These are phyloP conservation scores for Sprattus sprattus DNA, from an alignment of 2,113 vertebrate species.

Conservation along the genomic window DNA sequence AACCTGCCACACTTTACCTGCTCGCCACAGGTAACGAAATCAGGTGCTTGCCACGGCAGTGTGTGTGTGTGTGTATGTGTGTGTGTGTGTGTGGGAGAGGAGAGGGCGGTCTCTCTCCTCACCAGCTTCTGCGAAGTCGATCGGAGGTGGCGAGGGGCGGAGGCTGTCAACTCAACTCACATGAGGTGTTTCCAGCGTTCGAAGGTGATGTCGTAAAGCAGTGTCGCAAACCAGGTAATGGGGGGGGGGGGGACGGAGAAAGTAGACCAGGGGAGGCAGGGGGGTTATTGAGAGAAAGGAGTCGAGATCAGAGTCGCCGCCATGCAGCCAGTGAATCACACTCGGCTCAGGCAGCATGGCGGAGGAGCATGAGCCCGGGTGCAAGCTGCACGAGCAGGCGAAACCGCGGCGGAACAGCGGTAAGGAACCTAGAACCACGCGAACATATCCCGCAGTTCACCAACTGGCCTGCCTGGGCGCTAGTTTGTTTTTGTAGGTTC, in stretches of 20 bases:
- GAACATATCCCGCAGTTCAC: constrained; percentile 3
- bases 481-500: constrained; percentile 28
- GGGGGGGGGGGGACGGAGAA: constrained; percentile 62
- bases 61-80: too few species aligned
- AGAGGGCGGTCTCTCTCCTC: too few species aligned
- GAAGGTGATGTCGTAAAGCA: constrained; percentile 78
- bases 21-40: not conserved
- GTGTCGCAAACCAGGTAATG: constrained; percentile 81
- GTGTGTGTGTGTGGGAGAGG: too few species aligned
- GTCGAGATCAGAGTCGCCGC: constrained; percentile 70
- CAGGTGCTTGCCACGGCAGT: too few species aligned
- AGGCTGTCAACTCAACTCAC: too few species aligned
- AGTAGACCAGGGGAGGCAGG: constrained; percentile 39
- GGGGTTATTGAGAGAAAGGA: constrained; percentile 58
- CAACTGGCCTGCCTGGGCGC: constrained; percentile 44
- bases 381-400: constrained; percentile 97
- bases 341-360: constrained; percentile 93
- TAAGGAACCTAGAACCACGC: constrained; percentile 66
- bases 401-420: constrained; percentile 91
- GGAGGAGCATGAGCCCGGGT: constrained; percentile 99
- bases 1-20: too few species aligned
- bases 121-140: too few species aligned
- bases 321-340: constrained; percentile 81
- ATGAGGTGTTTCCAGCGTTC: too few species aligned
- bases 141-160: too few species aligned